Evolutionary conservation across 2,797 vertebrate genomes (phyloP).

Genomic region (Tokudaia muenninki): DNA sequence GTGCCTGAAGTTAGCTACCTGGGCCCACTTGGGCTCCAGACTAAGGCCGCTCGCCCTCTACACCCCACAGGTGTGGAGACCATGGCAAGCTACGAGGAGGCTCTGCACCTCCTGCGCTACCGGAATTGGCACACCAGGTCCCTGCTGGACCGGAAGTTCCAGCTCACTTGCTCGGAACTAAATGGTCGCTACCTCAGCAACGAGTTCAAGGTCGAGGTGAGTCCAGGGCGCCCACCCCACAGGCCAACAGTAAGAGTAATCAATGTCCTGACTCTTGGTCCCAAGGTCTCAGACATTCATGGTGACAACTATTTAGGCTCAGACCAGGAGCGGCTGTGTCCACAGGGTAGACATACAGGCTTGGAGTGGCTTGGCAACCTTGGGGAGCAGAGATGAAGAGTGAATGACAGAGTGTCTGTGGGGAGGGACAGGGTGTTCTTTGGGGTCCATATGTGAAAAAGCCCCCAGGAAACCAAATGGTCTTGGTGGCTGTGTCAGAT

Average conservation of each 20-base stretch:
- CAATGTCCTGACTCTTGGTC: accelerated
- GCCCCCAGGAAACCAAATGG: no score
- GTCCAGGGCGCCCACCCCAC: background rate
- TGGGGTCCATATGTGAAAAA: background rate
- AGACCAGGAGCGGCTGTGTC: background rate
- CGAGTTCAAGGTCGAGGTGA: constrained; percentile 97
- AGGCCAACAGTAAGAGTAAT: background rate
- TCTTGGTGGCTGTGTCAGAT: background rate
- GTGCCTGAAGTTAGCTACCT: background rate
- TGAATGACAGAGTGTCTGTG: background rate
- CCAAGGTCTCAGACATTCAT: accelerated
- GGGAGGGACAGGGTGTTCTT: accelerated
- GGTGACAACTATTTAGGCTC: accelerated
- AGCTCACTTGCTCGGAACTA: constrained; percentile 96
- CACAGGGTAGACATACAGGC: accelerated
- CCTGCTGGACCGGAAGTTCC: constrained; percentile 98
- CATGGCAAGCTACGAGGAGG: constrained; percentile 97
- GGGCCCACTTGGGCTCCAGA: background rate
- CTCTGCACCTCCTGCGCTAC: constrained; percentile 95
- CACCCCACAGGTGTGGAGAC: constrained; percentile 93
- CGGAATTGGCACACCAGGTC: constrained; percentile 96
- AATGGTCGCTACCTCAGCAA: constrained; percentile 99
- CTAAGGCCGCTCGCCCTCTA: background rate
- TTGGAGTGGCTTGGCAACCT: background rate
- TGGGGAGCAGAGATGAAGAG: background rate